These are phyloP conservation scores for Cloeon dipterum DNA, from an alignment of 2,888 invertebrate species.

Conservation along the genomic window DNA sequence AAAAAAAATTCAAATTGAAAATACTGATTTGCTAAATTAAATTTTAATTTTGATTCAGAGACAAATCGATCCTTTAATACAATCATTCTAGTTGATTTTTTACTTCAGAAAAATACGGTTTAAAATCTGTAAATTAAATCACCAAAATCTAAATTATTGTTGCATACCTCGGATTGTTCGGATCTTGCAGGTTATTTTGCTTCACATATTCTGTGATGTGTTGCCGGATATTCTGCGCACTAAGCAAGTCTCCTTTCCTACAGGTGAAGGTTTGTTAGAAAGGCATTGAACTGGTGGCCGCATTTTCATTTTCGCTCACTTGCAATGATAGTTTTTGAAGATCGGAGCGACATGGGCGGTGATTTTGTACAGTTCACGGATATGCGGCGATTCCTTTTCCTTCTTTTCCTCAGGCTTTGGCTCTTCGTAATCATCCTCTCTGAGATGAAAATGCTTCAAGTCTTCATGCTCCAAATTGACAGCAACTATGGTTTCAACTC, in stretches of 20 bases:
- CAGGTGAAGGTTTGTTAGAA: constrained; percentile 11
- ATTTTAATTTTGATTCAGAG: constrained; percentile 5
- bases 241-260: constrained; percentile 36
- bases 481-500: constrained; percentile 53
- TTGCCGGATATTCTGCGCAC: constrained; percentile 36
- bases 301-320: constrained; percentile 17
- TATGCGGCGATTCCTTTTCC: constrained; percentile 24
- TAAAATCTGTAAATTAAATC: neutral
- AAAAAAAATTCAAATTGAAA: too few relatives aligned
- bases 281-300: too few relatives aligned
- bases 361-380: constrained; percentile 43
- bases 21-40: too few relatives aligned
- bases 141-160: constrained; percentile 7
- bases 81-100: constrained; percentile 7
- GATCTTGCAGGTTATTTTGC: constrained; percentile 29
- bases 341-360: constrained; percentile 39
- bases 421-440: constrained; percentile 11
- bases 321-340: constrained; percentile 30
- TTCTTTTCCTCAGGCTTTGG: neutral
- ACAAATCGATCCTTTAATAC: constrained; percentile 6
- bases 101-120: neutral
- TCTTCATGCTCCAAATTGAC: constrained; percentile 32
- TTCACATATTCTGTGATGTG: constrained; percentile 48
- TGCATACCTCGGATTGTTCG: constrained; percentile 15
- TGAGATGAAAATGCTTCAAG: constrained; percentile 22